These are phyloP conservation scores for Dermatemys mawii DNA, from an alignment of 2,113 vertebrate species.

Conservation along the genomic window DNA sequence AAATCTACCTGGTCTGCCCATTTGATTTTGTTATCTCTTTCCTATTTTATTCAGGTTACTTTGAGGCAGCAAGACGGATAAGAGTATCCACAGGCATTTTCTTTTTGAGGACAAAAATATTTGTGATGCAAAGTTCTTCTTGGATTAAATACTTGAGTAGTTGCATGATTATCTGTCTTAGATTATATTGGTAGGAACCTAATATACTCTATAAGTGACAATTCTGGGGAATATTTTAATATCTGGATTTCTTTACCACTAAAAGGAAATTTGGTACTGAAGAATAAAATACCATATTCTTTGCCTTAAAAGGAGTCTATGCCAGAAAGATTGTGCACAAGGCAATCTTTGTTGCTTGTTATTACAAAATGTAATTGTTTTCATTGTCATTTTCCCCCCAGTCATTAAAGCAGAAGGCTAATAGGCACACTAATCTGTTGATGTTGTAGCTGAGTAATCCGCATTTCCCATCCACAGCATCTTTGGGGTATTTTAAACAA, in stretches of 20 bases:
- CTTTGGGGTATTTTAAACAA: constrained; percentile 32
- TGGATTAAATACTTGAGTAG: background rate
- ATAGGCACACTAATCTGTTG: constrained; percentile 4
- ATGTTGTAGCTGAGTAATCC: constrained; percentile 25
- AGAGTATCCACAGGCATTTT: background rate
- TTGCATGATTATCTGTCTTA: background rate
- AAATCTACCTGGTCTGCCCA: background rate
- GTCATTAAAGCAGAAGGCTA: constrained; percentile 42
- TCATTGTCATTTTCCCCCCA: background rate
- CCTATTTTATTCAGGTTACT: background rate
- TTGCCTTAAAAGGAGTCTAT: constrained; percentile 35
- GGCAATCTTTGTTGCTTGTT: background rate
- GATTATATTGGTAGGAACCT: background rate
- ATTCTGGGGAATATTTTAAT: background rate
- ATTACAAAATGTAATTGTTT: constrained; percentile 47
- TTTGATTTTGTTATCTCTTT: background rate
- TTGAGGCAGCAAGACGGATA: fast-evolving
- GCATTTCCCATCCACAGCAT: constrained; percentile 14
- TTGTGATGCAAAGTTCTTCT: background rate
- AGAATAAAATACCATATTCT: background rate
- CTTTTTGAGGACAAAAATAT: background rate
- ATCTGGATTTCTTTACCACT: background rate
- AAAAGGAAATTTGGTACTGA: constrained; percentile 12
- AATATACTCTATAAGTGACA: background rate
- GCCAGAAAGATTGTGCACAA: background rate